These are phyloP conservation scores for Tolmerus cingulatus DNA, from an alignment of 2,888 invertebrate genomes.

Conservation along the genomic window DNA sequence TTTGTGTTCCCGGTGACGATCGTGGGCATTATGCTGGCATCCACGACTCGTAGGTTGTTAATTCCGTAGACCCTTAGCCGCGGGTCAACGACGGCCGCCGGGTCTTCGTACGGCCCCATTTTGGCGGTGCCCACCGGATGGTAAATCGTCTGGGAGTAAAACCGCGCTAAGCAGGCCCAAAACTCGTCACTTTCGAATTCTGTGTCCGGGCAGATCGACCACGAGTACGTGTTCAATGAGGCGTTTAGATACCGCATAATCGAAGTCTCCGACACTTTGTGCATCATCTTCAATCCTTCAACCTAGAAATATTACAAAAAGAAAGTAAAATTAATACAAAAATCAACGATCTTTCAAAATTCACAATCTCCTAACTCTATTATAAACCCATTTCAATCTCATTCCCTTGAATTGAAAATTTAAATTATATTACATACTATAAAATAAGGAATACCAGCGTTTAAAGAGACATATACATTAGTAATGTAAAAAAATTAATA, in stretches of 20 bases:
- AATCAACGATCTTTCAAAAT: too few relatives aligned
- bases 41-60: slow-evolving; percentile 75
- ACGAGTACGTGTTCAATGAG: slow-evolving; percentile 70
- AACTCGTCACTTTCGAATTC: slow-evolving; percentile 76
- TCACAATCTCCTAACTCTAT: neutral
- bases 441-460: too few relatives aligned
- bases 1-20: slow-evolving; percentile 84
- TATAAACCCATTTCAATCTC: neutral
- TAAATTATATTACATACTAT: too few relatives aligned
- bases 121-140: slow-evolving; percentile 84
- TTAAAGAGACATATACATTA: too few relatives aligned
- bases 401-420: too few relatives aligned
- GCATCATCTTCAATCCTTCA: slow-evolving; percentile 77
- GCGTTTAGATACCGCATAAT: slow-evolving; percentile 70
- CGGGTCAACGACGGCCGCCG: slow-evolving; percentile 75
- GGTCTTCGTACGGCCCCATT: slow-evolving; percentile 72
- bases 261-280: slow-evolving; percentile 69
- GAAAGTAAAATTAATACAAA: neutral
- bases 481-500: too few relatives aligned
- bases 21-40: slow-evolving; percentile 84
- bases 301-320: slow-evolving; percentile 64
- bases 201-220: slow-evolving; percentile 72
- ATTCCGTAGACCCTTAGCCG: slow-evolving; percentile 75
- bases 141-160: slow-evolving; percentile 81
- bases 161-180: slow-evolving; percentile 77